phyloP scores from a whole-genome alignment of 1,140 invertebrate genomes.

The Drosophila seguyi region DNA sequence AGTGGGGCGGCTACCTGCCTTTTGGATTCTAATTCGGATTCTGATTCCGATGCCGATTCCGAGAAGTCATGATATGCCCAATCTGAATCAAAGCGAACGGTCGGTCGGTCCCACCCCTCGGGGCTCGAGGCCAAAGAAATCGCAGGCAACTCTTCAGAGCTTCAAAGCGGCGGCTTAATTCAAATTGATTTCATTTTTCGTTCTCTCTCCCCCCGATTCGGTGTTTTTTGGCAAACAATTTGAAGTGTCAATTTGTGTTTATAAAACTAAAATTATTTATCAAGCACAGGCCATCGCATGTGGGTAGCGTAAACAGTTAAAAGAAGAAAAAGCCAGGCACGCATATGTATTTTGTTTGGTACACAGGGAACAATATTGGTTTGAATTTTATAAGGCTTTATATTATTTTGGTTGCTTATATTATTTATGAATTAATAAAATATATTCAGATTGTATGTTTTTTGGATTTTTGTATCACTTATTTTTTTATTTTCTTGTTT shows the following conservation, averaged over 20 bases:
- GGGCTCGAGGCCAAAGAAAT: constrained; percentile 44
- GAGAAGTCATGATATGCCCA: constrained; percentile 71
- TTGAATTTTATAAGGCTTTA: not conserved
- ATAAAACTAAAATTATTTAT: constrained; percentile 82
- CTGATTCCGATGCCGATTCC: constrained; percentile 39
- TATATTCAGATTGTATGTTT: not conserved
- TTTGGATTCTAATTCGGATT: constrained; percentile 32
- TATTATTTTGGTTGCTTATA: too few species aligned
- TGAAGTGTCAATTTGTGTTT: constrained; percentile 83
- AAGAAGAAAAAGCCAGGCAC: constrained; percentile 31
- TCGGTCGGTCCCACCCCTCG: constrained; percentile 23
- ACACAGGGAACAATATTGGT: constrained; percentile 1
- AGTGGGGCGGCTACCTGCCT: constrained; percentile 70
- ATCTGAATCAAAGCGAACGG: constrained; percentile 28
- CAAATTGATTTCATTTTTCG: constrained; percentile 67
- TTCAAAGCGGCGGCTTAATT: constrained; percentile 64
- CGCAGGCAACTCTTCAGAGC: constrained; percentile 39
- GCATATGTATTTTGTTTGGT: constrained; percentile 21
- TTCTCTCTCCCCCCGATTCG: constrained; percentile 11
- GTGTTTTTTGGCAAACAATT: constrained; percentile 71
- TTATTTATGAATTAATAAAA: not conserved
- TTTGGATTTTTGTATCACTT: not conserved
- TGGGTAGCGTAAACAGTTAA: constrained; percentile 77
- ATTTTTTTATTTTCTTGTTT: not conserved
- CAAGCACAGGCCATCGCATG: constrained; percentile 66